Base-by-base conservation (phyloP, 2,797 vertebrate species). In the Arrhamphus sclerolepis region DNA sequence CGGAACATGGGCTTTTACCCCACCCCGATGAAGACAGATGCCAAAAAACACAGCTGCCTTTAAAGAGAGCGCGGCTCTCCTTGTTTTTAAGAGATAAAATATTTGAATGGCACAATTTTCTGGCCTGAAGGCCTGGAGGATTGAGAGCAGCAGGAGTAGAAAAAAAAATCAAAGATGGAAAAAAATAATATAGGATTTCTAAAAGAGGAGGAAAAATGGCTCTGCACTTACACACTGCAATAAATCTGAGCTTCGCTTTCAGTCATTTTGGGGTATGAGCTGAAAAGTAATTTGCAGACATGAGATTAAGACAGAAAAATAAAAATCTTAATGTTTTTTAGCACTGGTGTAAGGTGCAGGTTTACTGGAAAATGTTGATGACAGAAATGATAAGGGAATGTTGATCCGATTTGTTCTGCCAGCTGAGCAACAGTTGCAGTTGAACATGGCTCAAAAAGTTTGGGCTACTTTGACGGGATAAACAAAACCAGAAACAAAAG, bases 1-100 rank as follows among this genome's bases (percentile, higher is more conserved):
- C 75, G 26, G 21, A 77, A 74, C 84, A 72, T 68, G 66, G 57
- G 68, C 83, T 86, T 84, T 81, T 77, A 69, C 75, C 73, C 78
- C 70, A 75, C n/a, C 44, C 63, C 63, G 47, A 85, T 82, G 66
- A 87, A 88, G 81, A 89, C 2, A 19, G 69, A 90, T 88, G 78
- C 78, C 80, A 83, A 86, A 83, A 86, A 84, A 82, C 80, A 86
- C 80, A 84, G 72, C 38, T 39, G 72, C 55, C 72, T 75, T 77
- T 56, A 64, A 84, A 80, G 72, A 46, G 68, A 84, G 46, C 57
- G 17, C 49, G 7, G 53, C 73, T 66, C 55, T 75, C 47, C 66
- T 84, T 75, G 53, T 78, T 85, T n/a, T 78, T 46, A 56, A 75
- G 71, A 87, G 86, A 87, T 82, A 80, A 82, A 66, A 75, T 57